Base-by-base conservation (phyloP, 2,888 invertebrate genomes). In the Tetragonula carbonaria region DNA sequence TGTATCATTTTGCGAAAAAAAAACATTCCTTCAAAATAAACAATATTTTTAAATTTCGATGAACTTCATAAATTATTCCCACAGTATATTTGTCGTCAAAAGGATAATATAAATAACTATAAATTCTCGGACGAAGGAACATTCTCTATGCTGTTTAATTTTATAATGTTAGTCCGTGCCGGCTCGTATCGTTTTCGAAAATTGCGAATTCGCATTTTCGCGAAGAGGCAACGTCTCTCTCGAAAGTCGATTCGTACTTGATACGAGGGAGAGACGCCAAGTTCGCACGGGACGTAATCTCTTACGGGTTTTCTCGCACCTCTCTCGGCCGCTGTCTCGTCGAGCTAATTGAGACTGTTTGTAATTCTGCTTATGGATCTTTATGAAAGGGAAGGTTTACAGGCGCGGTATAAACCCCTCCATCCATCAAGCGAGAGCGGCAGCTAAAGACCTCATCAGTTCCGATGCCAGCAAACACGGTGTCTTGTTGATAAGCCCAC, bases 321-420 rank as follows among this genome's bases (percentile, higher is more conserved):
- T 57, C 45, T 67, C 28, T 28, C 28, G 71, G 62, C 62, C 68
- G 68, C 45, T 80, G 84, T 83, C 86, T 80, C 82, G 76, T 74
- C 74, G 86, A 86, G 82, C 87, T 91, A 91, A 91, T 91, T 91
- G 91, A 91, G 87, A 88, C 90, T 90, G 90, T 89, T 91, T 91
- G 91, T 90, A 91, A 91, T 90, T 89, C 87, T 85, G 90, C 90
- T 91, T 91, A 90, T 89, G 90, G 88, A 87, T 89, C 90, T 89
- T 90, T 89, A 87, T 88, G 91, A 91, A 89, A 91, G 92, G 88
- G 91, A 91, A 91, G 91, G 90, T 92, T 92, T 92, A 92, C 91
- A 90, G 90, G 90, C 90, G 88, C 88, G 82, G 86, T 87, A 86
- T 91, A 91, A 92, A 91, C 90, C 90, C 83, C 85, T 82, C 88